Evolutionary conservation across 2,113 vertebrate species (phyloP).

Genomic region (Melanostigma gelatinosum): DNA sequence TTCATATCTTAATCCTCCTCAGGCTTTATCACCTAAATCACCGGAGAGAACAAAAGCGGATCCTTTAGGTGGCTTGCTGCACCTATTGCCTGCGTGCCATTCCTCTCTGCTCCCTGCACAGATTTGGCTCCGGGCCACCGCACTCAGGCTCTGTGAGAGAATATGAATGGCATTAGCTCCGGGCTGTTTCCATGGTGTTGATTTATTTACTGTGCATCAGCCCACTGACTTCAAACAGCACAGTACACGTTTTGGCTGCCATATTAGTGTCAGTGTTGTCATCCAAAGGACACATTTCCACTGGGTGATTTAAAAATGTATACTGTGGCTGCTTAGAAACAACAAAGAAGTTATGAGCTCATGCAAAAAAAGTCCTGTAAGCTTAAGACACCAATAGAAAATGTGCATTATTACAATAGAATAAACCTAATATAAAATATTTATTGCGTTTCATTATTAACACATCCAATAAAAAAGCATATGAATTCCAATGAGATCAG

Average conservation of each 20-base stretch:
- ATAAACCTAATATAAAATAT: slow-evolving; percentile 6
- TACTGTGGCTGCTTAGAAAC: slow-evolving; percentile 27
- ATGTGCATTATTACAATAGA: not conserved
- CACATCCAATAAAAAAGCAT: slow-evolving; percentile 4
- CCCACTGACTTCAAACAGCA: slow-evolving; percentile 67
- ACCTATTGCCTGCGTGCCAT: slow-evolving; percentile 26
- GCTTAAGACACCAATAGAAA: slow-evolving; percentile 13
- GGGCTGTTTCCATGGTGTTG: slow-evolving; percentile 73
- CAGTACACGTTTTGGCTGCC: slow-evolving; percentile 51
- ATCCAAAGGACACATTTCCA: slow-evolving; percentile 69
- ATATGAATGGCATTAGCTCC: slow-evolving; percentile 64
- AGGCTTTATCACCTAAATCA: slow-evolving; percentile 54
- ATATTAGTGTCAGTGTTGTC: slow-evolving; percentile 68
- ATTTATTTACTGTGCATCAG: slow-evolving; percentile 76
- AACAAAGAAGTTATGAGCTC: slow-evolving; percentile 26
- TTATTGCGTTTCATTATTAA: slow-evolving; percentile 13
- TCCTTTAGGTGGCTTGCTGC: slow-evolving; percentile 44
- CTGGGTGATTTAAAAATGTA: slow-evolving; percentile 50
- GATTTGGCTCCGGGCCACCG: slow-evolving; percentile 53
- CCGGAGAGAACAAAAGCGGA: slow-evolving; percentile 36
- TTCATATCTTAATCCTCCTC: slow-evolving; percentile 30
- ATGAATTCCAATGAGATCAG: not conserved
- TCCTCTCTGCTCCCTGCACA: slow-evolving; percentile 44
- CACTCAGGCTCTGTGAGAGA: slow-evolving; percentile 46
- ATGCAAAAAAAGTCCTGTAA: slow-evolving; percentile 18